Evolutionary conservation across 2,797 vertebrate genomes (phyloP), one percentile per base, ranked within the genome.

Genomic region (Acrossocheilus fasciatus): DNA sequence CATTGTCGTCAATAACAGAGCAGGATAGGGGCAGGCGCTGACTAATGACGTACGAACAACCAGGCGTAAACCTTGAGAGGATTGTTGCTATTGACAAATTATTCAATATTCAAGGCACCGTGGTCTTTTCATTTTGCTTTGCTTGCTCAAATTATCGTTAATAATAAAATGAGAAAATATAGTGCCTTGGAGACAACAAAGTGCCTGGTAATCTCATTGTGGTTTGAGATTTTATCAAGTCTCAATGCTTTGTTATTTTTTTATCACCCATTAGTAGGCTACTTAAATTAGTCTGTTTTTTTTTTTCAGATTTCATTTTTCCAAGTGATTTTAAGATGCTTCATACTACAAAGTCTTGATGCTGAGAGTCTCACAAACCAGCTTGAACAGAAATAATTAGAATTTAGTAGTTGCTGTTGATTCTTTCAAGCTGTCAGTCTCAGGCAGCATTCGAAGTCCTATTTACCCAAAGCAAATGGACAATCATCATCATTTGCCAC

Each of bases 11-110:
- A 86, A 93, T 84, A 66, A 78, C 81, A 54, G 81, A 87, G 45
- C 86, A 74, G 87, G 74, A 85, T 83, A 88, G 88, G 79, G 86
- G 79, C 78, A 86, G 80, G 52, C 45, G 30, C 84, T 87, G 87
- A 94, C 90, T 93, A 86, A 91, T 89, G 88, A 81, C 82, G 85
- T 89, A 70, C 11, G 72, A 89, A 88, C 86, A 86, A 59, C 9
- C 73, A 68, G 26, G n/a, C 47, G 70, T 82, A 81, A 81, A 54
- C 86, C 57, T 52, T 57, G 45, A 18, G 52, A 57, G 80, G 76
- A 75, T 64, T 87, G 62, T 54, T 81, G 43, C 78, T 87, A 87
- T 86, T 50, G 86, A 84, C 86, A 83, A 41, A 68, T 62, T 85
- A 52, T 78, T 83, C 76, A 81, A 36, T 83, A 79, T 81, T 86